Evolutionary conservation across 2,888 invertebrate species (phyloP), one percentile per base, ranked within the genome.

Genomic region (Diabrotica balteata): DNA sequence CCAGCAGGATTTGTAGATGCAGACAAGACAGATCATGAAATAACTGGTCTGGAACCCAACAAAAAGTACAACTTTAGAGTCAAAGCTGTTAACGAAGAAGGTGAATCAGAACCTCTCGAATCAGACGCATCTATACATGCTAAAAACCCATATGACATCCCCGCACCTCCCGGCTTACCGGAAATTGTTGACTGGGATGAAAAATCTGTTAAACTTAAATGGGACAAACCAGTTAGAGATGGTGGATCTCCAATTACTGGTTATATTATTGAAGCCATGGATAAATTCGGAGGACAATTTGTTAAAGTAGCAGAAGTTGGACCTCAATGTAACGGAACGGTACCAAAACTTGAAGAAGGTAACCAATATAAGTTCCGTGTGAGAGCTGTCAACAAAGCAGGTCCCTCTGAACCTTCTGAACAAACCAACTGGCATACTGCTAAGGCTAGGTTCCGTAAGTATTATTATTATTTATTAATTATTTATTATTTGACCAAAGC

Each of bases 1-100:
- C 95, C 95, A 0, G 95, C 94, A 68, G 93, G 93, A 11, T 91
- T 92, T 69, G 90, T 93, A 17, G 93, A 93, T 77, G 92, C 94
- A 0, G 92, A 93, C 59, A 91, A 91, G 78, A 90, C 92, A 0
- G 93, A 95, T 78, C 92, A 93, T 73, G 92, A 93, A 74, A 88
- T 96, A 44, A 93, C 91, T 73, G 97, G 97, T 52, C 87, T 99
- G 10, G 96, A 96, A 84, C 95, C 97, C 63, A 96, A 96, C 73
- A 95, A 96, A 83, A 94, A 96, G 69, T 99, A 99, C 86, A 94
- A 97, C 82, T 99, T 99, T 90, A 90, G 99, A 68, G 97, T 99
- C 0, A 95, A 95, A 80, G 99, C 99, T 7, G 90, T 96, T 8
- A 98, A 98, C 84, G 96, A 96, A 80, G 96, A 98, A 83, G 99